Percentiles rank a stretch among this genome's conserved stretches.
phyloP scores from a whole-genome alignment of 2,113 vertebrate species.

The Hypomesus transpacificus region DNA sequence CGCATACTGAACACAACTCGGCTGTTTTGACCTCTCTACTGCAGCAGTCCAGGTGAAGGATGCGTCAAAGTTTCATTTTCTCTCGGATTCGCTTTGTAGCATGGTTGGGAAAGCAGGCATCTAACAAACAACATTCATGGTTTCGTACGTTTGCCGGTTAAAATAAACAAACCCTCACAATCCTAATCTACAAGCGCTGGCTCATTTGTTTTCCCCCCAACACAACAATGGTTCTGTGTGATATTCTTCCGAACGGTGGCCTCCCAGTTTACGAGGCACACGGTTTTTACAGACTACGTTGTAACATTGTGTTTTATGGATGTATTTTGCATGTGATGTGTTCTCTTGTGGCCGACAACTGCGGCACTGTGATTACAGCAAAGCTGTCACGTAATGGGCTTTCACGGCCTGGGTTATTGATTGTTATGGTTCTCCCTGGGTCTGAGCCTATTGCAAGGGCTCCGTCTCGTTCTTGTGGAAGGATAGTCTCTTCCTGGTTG shows the following conservation, averaged over 20 bases:
- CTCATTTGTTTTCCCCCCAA: background rate
- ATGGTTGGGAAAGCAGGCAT: too few species aligned
- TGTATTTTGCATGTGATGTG: slow-evolving; percentile 27
- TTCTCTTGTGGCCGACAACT: slow-evolving; percentile 32
- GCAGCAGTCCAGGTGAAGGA: too few species aligned
- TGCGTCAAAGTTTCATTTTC: too few species aligned
- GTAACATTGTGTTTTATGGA: slow-evolving; percentile 19
- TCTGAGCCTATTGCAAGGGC: slow-evolving; percentile 26
- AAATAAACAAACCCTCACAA: too few species aligned
- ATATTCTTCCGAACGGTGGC: background rate
- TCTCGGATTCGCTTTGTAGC: too few species aligned
- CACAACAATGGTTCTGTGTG: background rate
- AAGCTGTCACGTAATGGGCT: slow-evolving; percentile 39
- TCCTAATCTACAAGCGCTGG: background rate
- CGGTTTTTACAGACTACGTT: background rate
- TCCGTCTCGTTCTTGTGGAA: background rate
- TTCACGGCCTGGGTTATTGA: slow-evolving; percentile 42
- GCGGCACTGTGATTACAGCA: slow-evolving; percentile 41
- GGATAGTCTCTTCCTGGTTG: background rate
- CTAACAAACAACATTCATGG: too few species aligned
- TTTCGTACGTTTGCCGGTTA: too few species aligned
- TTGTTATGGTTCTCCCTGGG: slow-evolving; percentile 37
- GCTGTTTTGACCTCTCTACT: background rate
- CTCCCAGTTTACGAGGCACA: background rate
- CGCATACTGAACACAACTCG: background rate